A percentile compares a stretch with the other conserved stretches of the same genome.
These are phyloP conservation scores for Threskiornis aethiopicus DNA, from an alignment of 2,797 vertebrate genomes.

Conservation along the genomic window DNA sequence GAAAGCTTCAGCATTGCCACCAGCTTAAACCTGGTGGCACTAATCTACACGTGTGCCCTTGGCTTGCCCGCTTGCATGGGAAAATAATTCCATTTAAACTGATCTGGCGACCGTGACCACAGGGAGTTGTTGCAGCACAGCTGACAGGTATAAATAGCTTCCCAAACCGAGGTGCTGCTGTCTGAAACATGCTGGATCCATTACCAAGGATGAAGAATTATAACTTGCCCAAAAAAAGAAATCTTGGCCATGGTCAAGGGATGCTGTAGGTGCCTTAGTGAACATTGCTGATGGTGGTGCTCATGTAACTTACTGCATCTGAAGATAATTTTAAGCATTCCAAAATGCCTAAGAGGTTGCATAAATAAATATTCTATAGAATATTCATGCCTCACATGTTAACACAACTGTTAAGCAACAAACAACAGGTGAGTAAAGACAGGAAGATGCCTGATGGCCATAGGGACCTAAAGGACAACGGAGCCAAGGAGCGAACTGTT, in stretches of 20 bases:
- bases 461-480: background rate
- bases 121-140: background rate
- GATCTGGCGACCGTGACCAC: background rate
- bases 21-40: background rate
- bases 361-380: background rate
- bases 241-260: background rate
- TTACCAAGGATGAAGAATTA: background rate
- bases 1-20: accelerated
- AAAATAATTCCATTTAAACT: background rate
- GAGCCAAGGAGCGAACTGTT: background rate
- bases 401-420: background rate
- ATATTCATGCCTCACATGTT: background rate
- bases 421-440: background rate
- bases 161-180: accelerated
- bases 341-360: background rate
- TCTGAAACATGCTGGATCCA: accelerated
- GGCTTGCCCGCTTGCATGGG: background rate
- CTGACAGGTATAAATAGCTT: background rate
- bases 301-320: background rate
- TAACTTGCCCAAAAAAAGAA: background rate
- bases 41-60: accelerated
- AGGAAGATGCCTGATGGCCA: background rate
- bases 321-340: background rate
- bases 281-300: background rate
- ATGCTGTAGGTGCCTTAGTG: background rate